Conservation (phyloP, 1,140 invertebrate species). For the Papilio polyxenes region DNA sequence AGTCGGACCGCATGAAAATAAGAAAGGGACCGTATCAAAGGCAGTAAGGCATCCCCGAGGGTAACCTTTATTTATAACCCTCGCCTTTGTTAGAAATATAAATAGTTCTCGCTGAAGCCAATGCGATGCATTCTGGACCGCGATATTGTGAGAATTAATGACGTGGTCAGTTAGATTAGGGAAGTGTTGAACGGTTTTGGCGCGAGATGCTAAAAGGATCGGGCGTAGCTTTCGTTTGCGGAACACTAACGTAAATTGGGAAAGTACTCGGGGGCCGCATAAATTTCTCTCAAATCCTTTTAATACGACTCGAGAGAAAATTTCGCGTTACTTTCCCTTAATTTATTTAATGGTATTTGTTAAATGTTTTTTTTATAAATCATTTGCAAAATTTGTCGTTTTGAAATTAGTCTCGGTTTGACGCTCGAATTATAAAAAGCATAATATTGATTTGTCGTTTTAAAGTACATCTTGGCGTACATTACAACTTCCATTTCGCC, state of each 20-base stretch:
- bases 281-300: constrained; percentile 45
- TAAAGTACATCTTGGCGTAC: too few species aligned
- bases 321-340: constrained; percentile 3
- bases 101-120: constrained; percentile 75
- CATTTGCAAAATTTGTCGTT: neutral
- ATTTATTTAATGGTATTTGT: constrained; percentile 35
- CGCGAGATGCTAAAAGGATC: constrained; percentile 68
- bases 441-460: neutral
- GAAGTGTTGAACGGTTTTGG: constrained; percentile 59
- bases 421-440: neutral
- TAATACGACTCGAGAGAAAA: constrained; percentile 48
- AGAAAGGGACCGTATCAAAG: constrained; percentile 76
- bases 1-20: constrained; percentile 75
- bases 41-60: constrained; percentile 69
- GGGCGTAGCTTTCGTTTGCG: constrained; percentile 62
- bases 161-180: constrained; percentile 77
- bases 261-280: constrained; percentile 46
- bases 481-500: too few species aligned
- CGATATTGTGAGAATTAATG: constrained; percentile 78
- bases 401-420: neutral
- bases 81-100: constrained; percentile 77
- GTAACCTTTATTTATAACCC: constrained; percentile 73
- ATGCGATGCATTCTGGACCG: constrained; percentile 69
- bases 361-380: neutral
- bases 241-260: constrained; percentile 69